phyloP scores from a whole-genome alignment of 2,888 invertebrate genomes.

The Tanaodytes sp. region DNA sequence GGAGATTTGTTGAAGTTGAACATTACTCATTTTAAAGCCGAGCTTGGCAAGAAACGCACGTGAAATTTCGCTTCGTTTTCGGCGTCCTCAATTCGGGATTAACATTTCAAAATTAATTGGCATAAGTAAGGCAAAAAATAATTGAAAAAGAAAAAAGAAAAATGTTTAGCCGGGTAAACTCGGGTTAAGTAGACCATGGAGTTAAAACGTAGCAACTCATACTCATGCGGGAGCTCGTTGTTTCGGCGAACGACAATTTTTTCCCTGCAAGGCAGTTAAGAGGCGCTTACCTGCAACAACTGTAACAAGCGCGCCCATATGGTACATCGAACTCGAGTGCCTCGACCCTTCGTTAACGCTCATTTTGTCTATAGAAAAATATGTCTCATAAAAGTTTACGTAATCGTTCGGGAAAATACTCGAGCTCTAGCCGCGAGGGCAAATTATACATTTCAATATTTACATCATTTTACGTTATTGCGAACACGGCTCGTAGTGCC shows the following conservation, averaged over 20 bases:
- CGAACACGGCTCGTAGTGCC: slow-evolving; percentile 36
- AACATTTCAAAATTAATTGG: slow-evolving; percentile 47
- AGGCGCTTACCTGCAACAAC: slow-evolving; percentile 47
- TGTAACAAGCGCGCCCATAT: slow-evolving; percentile 48
- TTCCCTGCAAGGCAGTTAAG: slow-evolving; percentile 46
- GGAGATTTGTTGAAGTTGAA: too few species aligned
- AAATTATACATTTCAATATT: slow-evolving; percentile 49
- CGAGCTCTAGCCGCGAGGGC: slow-evolving; percentile 24
- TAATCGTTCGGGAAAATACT: slow-evolving; percentile 50
- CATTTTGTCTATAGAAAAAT: slow-evolving; percentile 51
- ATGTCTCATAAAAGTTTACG: slow-evolving; percentile 51
- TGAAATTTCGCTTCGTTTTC: slow-evolving; percentile 17
- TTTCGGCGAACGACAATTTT: slow-evolving; percentile 45
- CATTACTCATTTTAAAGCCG: too few species aligned
- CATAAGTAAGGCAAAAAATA: slow-evolving; percentile 17
- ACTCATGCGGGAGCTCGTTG: slow-evolving; percentile 37
- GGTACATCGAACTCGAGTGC: slow-evolving; percentile 43
- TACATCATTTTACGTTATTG: slow-evolving; percentile 46
- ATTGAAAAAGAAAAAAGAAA: too few species aligned
- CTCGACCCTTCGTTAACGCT: slow-evolving; percentile 48
- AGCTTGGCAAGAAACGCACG: slow-evolving; percentile 17
- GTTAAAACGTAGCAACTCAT: slow-evolving; percentile 45
- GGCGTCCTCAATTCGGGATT: slow-evolving; percentile 28
- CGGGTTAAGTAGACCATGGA: slow-evolving; percentile 35
- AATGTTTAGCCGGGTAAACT: slow-evolving; percentile 21